Evolutionary conservation across 2,888 invertebrate genomes (phyloP).

Genomic region (Drosophila koepferae): DNA sequence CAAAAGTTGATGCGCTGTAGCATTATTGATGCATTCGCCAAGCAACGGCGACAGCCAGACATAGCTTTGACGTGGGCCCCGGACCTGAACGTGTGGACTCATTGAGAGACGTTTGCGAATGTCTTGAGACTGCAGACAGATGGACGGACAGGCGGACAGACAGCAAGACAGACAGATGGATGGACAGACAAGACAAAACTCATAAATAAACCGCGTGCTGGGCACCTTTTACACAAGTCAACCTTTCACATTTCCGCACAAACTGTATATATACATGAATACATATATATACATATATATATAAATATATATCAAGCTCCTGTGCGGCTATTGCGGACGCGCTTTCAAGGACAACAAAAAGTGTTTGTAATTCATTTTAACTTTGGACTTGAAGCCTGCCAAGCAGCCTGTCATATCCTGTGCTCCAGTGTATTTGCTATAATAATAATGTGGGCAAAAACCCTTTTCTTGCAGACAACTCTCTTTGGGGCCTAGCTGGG

Average conservation of each 20-base stretch:
- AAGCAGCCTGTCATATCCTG: conserved; percentile 15
- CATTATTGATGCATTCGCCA: conserved; percentile 77
- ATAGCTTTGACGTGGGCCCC: conserved; percentile 68
- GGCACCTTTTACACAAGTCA: conserved; percentile 64
- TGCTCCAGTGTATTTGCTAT: conserved; percentile 32
- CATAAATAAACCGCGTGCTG: conserved; percentile 71
- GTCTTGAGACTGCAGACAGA: conserved; percentile 13
- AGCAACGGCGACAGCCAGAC: conserved; percentile 74
- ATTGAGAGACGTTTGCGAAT: conserved; percentile 40
- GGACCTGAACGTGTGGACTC: conserved; percentile 28
- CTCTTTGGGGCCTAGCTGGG: conserved; percentile 30
- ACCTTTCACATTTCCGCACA: conserved; percentile 66
- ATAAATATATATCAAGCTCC: conserved; percentile 6
- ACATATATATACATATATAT: background rate
- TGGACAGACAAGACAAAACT: conserved; percentile 60
- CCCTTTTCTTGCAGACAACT: conserved; percentile 63
- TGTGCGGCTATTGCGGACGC: conserved; percentile 46
- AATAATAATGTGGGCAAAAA: conserved; percentile 57
- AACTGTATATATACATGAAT: conserved; percentile 4
- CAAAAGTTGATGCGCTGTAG: conserved; percentile 67
- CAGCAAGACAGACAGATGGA: conserved; percentile 51
- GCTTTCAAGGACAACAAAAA: conserved; percentile 62
- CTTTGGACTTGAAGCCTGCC: conserved; percentile 50
- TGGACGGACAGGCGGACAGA: conserved; percentile 52
- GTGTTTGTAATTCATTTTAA: conserved; percentile 79